phyloP scores from a whole-genome alignment of 2,113 vertebrate genomes.

The Indicator maculatus region DNA sequence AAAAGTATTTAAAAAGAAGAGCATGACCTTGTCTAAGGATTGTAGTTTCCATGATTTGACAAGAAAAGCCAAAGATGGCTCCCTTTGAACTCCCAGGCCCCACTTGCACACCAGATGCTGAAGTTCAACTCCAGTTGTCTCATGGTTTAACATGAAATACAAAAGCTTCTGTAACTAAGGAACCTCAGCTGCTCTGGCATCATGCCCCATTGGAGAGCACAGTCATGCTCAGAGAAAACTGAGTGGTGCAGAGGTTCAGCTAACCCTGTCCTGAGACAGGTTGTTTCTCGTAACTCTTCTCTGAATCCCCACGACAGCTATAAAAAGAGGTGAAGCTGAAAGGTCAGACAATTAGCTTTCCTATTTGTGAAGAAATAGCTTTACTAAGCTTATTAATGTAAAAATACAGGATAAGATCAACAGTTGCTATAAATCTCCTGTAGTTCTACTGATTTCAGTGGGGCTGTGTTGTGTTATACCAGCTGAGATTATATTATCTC shows the following conservation, averaged over 20 bases:
- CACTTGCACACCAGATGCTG: background rate
- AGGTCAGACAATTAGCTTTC: slow-evolving; percentile 34
- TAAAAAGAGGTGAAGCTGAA: slow-evolving; percentile 33
- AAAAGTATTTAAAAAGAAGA: background rate
- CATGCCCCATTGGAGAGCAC: background rate
- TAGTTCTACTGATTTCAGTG: background rate
- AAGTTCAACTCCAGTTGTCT: background rate
- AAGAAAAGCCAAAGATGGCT: background rate
- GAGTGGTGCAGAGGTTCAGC: background rate
- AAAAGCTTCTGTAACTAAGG: background rate
- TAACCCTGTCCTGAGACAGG: background rate
- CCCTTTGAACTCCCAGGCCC: background rate
- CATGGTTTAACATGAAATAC: background rate
- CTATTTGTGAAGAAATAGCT: slow-evolving; percentile 23
- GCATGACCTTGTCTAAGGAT: background rate
- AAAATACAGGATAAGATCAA: background rate
- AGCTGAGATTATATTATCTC: background rate
- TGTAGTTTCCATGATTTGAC: background rate
- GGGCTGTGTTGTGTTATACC: background rate
- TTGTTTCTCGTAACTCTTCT: slow-evolving; percentile 41
- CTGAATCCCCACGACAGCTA: slow-evolving; percentile 9
- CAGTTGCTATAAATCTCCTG: slow-evolving; percentile 23
- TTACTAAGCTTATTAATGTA: slow-evolving; percentile 28
- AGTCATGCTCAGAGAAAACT: background rate
- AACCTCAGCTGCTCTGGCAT: background rate